These are phyloP conservation scores for Pogonognathellus flavescens DNA, from an alignment of 1,140 invertebrate species.

Conservation along the genomic window DNA sequence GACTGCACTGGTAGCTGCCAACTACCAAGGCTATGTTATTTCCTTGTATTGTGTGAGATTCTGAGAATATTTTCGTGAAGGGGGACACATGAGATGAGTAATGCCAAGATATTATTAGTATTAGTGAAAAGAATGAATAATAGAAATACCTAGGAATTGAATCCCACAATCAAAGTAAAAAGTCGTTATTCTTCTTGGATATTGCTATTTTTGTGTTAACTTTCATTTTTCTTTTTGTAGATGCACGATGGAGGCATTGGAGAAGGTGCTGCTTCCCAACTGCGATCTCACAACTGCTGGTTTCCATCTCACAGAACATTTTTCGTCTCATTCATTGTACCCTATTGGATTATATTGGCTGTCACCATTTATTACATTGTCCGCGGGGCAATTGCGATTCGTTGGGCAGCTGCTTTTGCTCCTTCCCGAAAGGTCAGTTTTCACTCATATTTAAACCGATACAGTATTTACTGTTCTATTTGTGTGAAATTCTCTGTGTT, in stretches of 20 bases:
- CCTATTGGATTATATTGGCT: slow-evolving; percentile 63
- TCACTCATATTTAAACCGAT: no score
- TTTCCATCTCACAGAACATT: slow-evolving; percentile 62
- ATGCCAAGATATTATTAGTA: no score
- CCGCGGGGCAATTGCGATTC: slow-evolving; percentile 63
- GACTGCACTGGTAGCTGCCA: no score
- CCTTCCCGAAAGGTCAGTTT: slow-evolving; percentile 62
- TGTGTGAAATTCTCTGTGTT: background rate
- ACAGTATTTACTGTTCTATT: no score
- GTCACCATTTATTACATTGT: slow-evolving; percentile 65
- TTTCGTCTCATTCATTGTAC: slow-evolving; percentile 63
- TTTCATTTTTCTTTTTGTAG: slow-evolving; percentile 52
- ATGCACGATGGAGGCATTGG: slow-evolving; percentile 56
- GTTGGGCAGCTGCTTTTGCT: slow-evolving; percentile 63
- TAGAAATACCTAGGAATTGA: no score
- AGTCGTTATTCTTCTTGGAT: background rate
- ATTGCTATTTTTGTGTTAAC: background rate
- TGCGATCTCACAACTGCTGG: slow-evolving; percentile 66
- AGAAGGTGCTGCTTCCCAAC: slow-evolving; percentile 59
- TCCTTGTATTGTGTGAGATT: no score
- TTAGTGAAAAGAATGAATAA: no score
- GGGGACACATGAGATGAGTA: no score
- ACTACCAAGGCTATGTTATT: no score
- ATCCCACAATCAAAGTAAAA: background rate
- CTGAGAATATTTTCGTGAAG: no score